These are phyloP conservation scores for Deroptyus accipitrinus DNA, from an alignment of 2,113 vertebrate species.

Conservation along the genomic window DNA sequence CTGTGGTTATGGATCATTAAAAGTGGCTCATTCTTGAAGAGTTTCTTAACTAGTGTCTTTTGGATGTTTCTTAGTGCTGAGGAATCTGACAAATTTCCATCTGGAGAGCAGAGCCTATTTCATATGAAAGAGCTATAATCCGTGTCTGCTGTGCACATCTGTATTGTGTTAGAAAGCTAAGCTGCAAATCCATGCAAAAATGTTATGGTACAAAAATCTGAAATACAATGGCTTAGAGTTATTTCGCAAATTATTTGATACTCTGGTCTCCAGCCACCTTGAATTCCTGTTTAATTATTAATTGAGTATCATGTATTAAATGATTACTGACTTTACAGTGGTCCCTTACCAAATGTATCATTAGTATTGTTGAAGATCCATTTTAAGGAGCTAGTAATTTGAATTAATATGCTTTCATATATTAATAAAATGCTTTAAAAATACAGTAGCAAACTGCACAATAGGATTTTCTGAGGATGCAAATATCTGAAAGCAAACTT, in stretches of 20 bases:
- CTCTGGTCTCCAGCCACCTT: not conserved
- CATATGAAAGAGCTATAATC: constrained; percentile 51
- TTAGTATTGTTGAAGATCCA: not conserved
- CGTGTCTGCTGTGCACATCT: constrained; percentile 38
- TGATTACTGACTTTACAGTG: not conserved
- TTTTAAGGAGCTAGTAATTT: not conserved
- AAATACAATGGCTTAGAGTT: not conserved
- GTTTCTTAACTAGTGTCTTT: constrained; percentile 41
- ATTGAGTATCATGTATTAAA: not conserved
- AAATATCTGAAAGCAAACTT: not conserved
- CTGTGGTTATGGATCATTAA: constrained; percentile 52
- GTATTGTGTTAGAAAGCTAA: constrained; percentile 33
- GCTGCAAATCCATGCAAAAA: constrained; percentile 13
- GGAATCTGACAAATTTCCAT: constrained; percentile 61
- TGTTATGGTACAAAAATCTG: constrained; percentile 35
- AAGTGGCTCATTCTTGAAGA: constrained; percentile 59
- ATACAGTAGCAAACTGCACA: not conserved
- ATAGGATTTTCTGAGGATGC: not conserved
- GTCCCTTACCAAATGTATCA: not conserved
- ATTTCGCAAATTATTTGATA: constrained; percentile 5
- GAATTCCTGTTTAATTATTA: constrained; percentile 11
- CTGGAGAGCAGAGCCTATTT: constrained; percentile 44
- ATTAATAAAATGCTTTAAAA: not conserved
- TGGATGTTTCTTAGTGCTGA: constrained; percentile 46
- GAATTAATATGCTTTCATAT: not conserved